These are phyloP conservation scores for Abrostola tripartita DNA, from an alignment of 2,888 invertebrate species.

Conservation along the genomic window DNA sequence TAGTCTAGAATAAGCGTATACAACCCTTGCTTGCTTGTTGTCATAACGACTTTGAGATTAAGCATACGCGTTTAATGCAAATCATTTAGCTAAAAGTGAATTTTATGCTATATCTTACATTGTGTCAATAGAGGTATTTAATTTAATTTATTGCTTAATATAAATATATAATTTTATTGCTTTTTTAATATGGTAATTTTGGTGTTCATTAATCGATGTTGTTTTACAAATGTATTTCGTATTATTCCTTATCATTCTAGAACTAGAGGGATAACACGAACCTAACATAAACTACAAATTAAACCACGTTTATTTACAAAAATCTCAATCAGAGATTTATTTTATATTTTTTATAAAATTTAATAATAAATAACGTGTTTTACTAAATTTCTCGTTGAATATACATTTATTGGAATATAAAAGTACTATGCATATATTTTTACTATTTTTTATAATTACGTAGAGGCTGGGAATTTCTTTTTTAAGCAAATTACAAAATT, in stretches of 20 bases:
- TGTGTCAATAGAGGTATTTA: neutral
- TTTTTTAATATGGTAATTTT: neutral
- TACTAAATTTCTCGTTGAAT: conserved; percentile 63
- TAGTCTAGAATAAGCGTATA: no score
- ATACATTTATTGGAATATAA: conserved; percentile 68
- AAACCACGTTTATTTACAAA: conserved; percentile 75
- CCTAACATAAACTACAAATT: conserved; percentile 57
- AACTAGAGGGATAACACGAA: conserved; percentile 22
- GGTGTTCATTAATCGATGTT: neutral
- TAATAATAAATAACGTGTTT: conserved; percentile 66
- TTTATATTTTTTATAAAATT: conserved; percentile 68
- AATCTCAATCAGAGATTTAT: conserved; percentile 69
- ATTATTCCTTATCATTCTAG: conserved; percentile 15
- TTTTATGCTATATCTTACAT: neutral
- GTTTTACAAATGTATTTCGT: neutral
- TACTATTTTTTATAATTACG: conserved; percentile 54
- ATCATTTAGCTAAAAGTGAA: neutral
- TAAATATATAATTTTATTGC: neutral
- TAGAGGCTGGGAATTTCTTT: conserved; percentile 50
- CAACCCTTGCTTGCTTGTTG: no score
- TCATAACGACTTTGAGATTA: no score
- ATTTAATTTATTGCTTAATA: neutral
- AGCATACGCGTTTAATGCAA: neutral
- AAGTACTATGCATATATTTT: conserved; percentile 56
- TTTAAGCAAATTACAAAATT: conserved; percentile 50